Evolutionary conservation across 2,888 invertebrate genomes (phyloP).

Genomic region (Chrysolina haemoptera): DNA sequence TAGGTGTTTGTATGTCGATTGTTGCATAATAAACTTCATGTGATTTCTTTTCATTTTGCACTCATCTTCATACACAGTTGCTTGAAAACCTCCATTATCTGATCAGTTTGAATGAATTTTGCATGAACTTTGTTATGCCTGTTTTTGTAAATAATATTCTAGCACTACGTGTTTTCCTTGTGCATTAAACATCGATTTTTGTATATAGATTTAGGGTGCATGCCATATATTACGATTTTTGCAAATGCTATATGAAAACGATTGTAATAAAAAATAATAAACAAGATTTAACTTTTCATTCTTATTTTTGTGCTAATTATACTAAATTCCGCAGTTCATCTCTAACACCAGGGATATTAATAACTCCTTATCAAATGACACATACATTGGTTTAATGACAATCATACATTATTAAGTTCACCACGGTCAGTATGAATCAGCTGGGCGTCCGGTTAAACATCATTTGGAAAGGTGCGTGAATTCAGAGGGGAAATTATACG

Average conservation of each 20-base stretch:
- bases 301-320: constrained; percentile 54
- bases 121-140: constrained; percentile 52
- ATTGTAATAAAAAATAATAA: constrained; percentile 45
- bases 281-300: constrained; percentile 45
- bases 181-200: constrained; percentile 39
- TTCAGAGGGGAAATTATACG: background rate
- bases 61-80: background rate
- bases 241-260: constrained; percentile 34
- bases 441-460: constrained; percentile 30
- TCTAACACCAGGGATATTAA: constrained; percentile 48
- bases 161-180: constrained; percentile 46
- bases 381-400: constrained; percentile 47
- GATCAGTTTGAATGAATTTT: constrained; percentile 24
- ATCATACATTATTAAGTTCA: constrained; percentile 42
- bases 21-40: constrained; percentile 47
- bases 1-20: constrained; percentile 38
- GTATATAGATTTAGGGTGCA: constrained; percentile 46
- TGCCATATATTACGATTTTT: constrained; percentile 44
- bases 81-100: background rate
- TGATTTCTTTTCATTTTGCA: constrained; percentile 22
- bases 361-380: constrained; percentile 49
- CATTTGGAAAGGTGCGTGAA: constrained; percentile 31
- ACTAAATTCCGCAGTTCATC: constrained; percentile 48
- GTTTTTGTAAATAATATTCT: constrained; percentile 44
- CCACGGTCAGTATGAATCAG: constrained; percentile 42